A percentile compares a stretch with the other conserved stretches of the same genome.
phyloP scores from a whole-genome alignment of 2,888 invertebrate species.

The Euphydryas editha region DNA sequence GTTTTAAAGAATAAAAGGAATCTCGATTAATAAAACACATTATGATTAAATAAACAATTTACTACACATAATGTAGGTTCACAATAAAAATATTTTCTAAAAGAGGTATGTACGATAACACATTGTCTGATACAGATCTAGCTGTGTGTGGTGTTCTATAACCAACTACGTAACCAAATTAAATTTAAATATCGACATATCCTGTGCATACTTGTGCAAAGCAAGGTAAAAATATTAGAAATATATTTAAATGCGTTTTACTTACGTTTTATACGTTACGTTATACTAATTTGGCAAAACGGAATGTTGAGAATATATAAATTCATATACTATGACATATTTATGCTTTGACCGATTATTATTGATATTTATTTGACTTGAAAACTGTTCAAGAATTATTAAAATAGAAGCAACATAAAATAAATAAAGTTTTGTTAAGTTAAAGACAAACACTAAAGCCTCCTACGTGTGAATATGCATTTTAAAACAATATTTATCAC shows the following conservation, averaged over 20 bases:
- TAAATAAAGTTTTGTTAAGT: constrained; percentile 22
- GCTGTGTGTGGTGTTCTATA: constrained; percentile 53
- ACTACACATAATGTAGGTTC: constrained; percentile 83
- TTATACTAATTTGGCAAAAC: constrained; percentile 76
- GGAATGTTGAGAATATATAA: constrained; percentile 72
- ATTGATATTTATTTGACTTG: not conserved
- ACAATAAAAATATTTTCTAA: constrained; percentile 81
- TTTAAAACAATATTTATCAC: constrained; percentile 64
- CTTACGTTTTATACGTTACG: too few species aligned
- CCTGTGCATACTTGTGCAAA: constrained; percentile 40
- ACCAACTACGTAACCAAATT: constrained; percentile 31
- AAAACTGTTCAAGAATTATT: not conserved
- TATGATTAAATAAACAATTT: constrained; percentile 83
- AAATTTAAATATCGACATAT: constrained; percentile 33
- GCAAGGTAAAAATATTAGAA: constrained; percentile 32
- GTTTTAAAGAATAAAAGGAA: not conserved
- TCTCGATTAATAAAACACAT: constrained; percentile 57
- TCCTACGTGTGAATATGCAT: constrained; percentile 58
- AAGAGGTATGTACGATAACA: constrained; percentile 70
- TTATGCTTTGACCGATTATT: constrained; percentile 30
- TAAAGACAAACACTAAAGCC: constrained; percentile 40
- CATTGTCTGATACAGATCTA: constrained; percentile 80
- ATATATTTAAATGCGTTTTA: constrained; percentile 49
- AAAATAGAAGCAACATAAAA: constrained; percentile 28
- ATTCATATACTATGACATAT: constrained; percentile 56